phyloP scores from a whole-genome alignment of 2,888 invertebrate genomes.

The Dromius quadrimaculatus region DNA sequence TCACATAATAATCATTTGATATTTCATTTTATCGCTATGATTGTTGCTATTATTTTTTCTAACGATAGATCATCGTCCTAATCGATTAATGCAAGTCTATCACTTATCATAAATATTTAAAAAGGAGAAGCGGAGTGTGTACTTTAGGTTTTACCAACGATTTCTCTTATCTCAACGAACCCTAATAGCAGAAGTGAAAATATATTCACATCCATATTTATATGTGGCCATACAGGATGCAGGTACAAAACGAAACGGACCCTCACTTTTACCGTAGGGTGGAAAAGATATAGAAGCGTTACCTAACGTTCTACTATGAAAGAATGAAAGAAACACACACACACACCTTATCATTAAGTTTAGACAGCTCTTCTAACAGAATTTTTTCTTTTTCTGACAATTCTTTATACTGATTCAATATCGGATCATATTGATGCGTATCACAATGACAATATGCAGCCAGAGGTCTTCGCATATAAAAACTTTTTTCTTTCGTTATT shows the following conservation, averaged over 20 bases:
- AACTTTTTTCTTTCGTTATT: constrained; percentile 66
- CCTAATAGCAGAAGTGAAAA: not conserved
- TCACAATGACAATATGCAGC: constrained; percentile 77
- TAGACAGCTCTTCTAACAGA: constrained; percentile 70
- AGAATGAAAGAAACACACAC: too few relatives aligned
- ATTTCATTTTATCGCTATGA: too few relatives aligned
- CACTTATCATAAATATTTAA: too few relatives aligned
- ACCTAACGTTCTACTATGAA: constrained; percentile 13
- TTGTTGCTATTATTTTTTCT: too few relatives aligned
- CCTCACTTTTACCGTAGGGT: not conserved
- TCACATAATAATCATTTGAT: too few relatives aligned
- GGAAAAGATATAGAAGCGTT: not conserved
- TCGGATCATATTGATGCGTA: constrained; percentile 72
- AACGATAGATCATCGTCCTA: too few relatives aligned
- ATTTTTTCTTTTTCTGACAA: constrained; percentile 73
- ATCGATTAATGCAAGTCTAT: too few relatives aligned
- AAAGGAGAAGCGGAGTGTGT: too few relatives aligned
- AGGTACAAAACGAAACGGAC: constrained; percentile 7
- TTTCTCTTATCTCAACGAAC: not conserved
- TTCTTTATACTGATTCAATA: constrained; percentile 73
- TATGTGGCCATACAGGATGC: constrained; percentile 5
- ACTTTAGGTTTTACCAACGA: not conserved
- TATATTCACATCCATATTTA: too few relatives aligned
- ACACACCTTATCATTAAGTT: constrained; percentile 68
- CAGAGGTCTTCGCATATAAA: constrained; percentile 69